These are phyloP conservation scores for Fragum fragum DNA, from an alignment of 2,888 invertebrate genomes.

Conservation along the genomic window DNA sequence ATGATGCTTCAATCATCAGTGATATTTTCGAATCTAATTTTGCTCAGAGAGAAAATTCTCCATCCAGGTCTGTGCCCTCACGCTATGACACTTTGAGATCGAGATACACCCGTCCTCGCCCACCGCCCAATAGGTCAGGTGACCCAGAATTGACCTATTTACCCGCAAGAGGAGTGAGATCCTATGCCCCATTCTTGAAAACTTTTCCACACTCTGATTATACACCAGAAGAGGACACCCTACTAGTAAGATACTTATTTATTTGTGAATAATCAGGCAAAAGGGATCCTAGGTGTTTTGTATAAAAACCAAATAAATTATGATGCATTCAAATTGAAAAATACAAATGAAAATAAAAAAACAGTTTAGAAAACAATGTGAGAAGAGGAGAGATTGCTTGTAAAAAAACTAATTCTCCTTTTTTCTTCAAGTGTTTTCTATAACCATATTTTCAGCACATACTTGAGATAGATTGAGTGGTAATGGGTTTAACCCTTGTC, in stretches of 20 bases:
- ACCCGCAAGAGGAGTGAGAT: slow-evolving; percentile 57
- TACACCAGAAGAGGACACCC: slow-evolving; percentile 14
- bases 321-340: not conserved
- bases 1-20: slow-evolving; percentile 71
- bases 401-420: slow-evolving; percentile 6
- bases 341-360: not conserved
- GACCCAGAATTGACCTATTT: slow-evolving; percentile 50
- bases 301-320: no score
- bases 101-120: slow-evolving; percentile 67
- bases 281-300: no score
- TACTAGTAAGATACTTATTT: not conserved
- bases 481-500: no score
- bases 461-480: no score
- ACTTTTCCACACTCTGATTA: slow-evolving; percentile 62
- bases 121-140: slow-evolving; percentile 41
- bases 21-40: slow-evolving; percentile 70
- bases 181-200: slow-evolving; percentile 51
- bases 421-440: not conserved
- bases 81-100: slow-evolving; percentile 68
- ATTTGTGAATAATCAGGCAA: no score
- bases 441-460: no score
- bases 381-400: slow-evolving; percentile 4
- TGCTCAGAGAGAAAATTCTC: not conserved
- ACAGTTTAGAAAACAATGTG: not conserved
- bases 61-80: not conserved